Evolutionary conservation across 2,888 invertebrate genomes (phyloP), one percentile per base, ranked within the genome.

Genomic region (Elysia crispata): DNA sequence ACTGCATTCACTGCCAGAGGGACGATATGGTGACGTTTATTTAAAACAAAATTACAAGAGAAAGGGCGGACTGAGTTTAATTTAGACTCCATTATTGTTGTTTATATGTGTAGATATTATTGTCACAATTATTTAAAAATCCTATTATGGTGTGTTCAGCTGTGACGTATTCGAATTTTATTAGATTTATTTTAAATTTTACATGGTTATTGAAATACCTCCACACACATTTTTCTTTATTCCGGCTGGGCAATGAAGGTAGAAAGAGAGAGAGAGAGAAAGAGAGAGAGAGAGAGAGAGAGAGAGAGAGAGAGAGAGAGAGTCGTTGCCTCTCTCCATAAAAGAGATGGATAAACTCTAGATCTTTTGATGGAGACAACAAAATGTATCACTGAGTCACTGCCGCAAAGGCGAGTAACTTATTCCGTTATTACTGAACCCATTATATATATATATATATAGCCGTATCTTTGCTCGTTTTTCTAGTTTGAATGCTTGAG

Each of bases 261-360:
- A 3, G n/a, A 15, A 28, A 3, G 60, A 13, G 31, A 20, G 60
- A 15, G 57, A 57, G 25, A 25, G 60, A 57, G 75, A 30, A 28
- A 75, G 57, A 75, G 75, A 75, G 28, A 75, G 75, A 75, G 75
- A 75, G 60, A 60, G 75, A 30, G 75, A 75, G 75, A 75, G 60
- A 75, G 75, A 75, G 60, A 75, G 75, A 75, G 30, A 75, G 60
- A 75, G 75, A 75, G 75, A 75, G 31, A 75, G 31, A 30, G 30
- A 15, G n/a, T n/a, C n/a, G n/a, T n/a, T n/a, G n/a, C n/a, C n/a
- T n/a, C n/a, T n/a, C n/a, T n/a, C n/a, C n/a, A n/a, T n/a, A n/a
- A n/a, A n/a, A n/a, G n/a, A n/a, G n/a, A n/a, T n/a, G 50, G 23
- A 23, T 6, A 50, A 28, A 50, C n/a, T 50, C n/a, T n/a, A n/a